Evolutionary conservation across 2,113 vertebrate species (phyloP), one percentile per base, ranked within the genome.

Genomic region (Isurus oxyrinchus): DNA sequence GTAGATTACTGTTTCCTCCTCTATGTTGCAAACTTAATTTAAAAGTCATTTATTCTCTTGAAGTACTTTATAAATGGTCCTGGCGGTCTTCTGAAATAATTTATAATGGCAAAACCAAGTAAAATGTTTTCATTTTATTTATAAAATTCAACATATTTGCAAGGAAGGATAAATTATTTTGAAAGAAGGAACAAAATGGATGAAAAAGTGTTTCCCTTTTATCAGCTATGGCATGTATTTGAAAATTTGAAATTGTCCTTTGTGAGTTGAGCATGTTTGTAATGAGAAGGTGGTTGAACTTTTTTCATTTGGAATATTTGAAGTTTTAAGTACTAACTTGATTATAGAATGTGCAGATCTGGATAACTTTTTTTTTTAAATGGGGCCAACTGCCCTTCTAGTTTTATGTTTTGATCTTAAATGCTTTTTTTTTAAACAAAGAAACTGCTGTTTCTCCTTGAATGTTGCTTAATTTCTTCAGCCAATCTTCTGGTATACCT

Each of bases 81-180:
- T 95, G 53, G 94, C 35, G 44, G 66, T 95, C 63, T 53, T 72
- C 94, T 95, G 67, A 95, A 95, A 23, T 55, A 95, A 95, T 95
- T 95, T 95, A 95, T 67, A 69, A 53, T 53, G 66, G 49, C n/a
- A 95, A 95, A 72, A 35, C 25, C 69, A 95, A 95, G 67, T 53
- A 95, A 55, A 69, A 95, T 76, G 0, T 72, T 95, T 35, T 55
- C 49, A 94, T 21, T 49, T 67, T 94, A 67, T 35, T 63, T 67
- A 66, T 25, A 94, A 63, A 94, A 67, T 95, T 55, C 66, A 95
- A 76, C 76, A 95, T 72, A 95, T 95, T 95, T 95, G 66, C 67
- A 72, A 72, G 94, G 49, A 76, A 31, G 11, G 76, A 95, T 76
- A 95, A 95, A 49, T 94, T 67, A 94, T 94, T 67, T 94, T 94